Conservation (phyloP, 1,140 invertebrate species). For the Sarcophaga peregrina region DNA sequence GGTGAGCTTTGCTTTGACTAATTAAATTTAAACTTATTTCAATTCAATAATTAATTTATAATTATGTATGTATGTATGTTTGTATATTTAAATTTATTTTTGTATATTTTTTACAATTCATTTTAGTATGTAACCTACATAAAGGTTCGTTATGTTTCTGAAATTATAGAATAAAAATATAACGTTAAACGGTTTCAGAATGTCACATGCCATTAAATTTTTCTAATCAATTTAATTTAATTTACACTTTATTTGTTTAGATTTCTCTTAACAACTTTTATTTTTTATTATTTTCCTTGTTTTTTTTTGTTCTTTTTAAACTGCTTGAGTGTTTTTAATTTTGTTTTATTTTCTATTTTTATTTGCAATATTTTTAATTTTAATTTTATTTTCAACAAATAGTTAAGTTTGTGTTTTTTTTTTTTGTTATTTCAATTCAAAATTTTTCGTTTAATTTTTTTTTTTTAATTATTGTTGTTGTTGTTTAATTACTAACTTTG, state of each 20-base stretch:
- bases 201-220: neutral
- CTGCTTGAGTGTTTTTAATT: neutral
- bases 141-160: neutral
- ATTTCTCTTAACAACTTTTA: neutral
- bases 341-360: neutral
- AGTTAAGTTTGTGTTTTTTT: too few relatives aligned
- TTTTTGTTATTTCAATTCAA: neutral
- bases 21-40: neutral
- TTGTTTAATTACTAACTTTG: neutral
- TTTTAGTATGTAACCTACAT: neutral
- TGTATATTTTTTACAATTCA: conserved; percentile 18
- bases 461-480: neutral
- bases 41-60: too few relatives aligned
- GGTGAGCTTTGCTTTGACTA: conserved; percentile 39
- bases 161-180: neutral
- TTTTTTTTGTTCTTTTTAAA: neutral
- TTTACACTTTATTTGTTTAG: neutral
- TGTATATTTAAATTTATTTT: neutral
- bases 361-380: neutral
- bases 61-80: neutral
- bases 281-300: neutral
- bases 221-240: neutral
- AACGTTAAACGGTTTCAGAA: neutral
- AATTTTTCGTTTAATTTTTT: neutral
- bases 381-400: neutral